phyloP scores from a whole-genome alignment of 2,797 vertebrate species.

The Tapirus indicus region DNA sequence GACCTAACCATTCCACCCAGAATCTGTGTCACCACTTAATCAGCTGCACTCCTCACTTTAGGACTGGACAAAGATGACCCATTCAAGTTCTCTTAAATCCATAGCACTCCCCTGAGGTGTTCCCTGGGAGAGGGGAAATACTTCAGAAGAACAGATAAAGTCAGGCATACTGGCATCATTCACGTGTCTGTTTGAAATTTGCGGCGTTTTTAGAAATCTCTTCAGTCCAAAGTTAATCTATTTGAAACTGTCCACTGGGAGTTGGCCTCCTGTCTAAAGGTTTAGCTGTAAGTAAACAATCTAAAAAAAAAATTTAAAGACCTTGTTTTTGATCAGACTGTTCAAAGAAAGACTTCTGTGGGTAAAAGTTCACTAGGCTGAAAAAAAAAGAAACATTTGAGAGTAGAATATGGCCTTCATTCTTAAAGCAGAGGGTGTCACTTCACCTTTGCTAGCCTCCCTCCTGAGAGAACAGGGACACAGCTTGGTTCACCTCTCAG shows the following conservation, averaged over 20 bases:
- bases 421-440: neutral
- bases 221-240: conserved; percentile 84
- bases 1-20: neutral
- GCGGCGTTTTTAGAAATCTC: conserved; percentile 61
- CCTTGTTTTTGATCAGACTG: conserved; percentile 83
- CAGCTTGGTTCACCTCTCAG: neutral
- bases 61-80: neutral
- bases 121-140: conserved; percentile 41
- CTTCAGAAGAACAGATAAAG: conserved; percentile 55
- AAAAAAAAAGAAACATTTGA: conserved; percentile 73
- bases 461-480: neutral
- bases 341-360: conserved; percentile 83
- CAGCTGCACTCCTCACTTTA: neutral
- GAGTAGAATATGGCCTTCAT: conserved; percentile 57
- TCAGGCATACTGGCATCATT: conserved; percentile 19
- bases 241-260: conserved; percentile 78
- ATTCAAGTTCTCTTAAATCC: conserved; percentile 28
- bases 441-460: neutral
- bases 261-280: conserved; percentile 68
- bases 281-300: conserved; percentile 78
- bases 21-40: neutral
- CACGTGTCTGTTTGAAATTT: conserved; percentile 79
- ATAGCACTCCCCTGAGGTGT: neutral
- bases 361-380: conserved; percentile 85
- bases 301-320: conserved; percentile 65